Evolutionary conservation across 2,888 invertebrate species (phyloP).

Genomic region (Megalurothrips usitatus): DNA sequence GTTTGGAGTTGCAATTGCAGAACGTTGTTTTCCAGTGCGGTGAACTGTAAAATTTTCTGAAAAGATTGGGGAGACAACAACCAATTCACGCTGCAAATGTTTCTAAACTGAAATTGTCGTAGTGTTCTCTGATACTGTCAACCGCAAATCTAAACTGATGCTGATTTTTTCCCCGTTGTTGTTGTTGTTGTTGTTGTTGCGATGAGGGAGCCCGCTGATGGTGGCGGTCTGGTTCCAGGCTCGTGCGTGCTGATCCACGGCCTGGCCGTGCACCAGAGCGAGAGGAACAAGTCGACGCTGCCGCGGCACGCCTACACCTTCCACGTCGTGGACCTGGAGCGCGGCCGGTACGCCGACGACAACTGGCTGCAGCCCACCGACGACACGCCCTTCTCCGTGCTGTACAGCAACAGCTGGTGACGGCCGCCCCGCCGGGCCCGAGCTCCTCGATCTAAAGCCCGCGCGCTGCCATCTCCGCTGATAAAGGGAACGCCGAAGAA

Average conservation of each 20-base stretch:
- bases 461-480: not conserved
- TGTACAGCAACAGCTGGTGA: conserved; percentile 22
- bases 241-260: conserved; percentile 87
- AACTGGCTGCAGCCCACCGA: conserved; percentile 73
- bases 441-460: not conserved
- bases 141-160: no score
- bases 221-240: conserved; percentile 54
- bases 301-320: conserved; percentile 95
- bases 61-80: no score
- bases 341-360: conserved; percentile 67
- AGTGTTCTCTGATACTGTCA: no score
- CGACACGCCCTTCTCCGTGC: conserved; percentile 11
- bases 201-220: conserved; percentile 3
- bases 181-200: no score
- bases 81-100: no score
- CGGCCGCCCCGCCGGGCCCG: not conserved
- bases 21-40: no score
- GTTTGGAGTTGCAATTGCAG: no score
- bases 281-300: conserved; percentile 71
- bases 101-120: no score
- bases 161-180: no score
- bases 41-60: no score
- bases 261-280: conserved; percentile 88
- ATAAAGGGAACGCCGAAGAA: not conserved
- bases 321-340: conserved; percentile 78